Base-by-base conservation (phyloP, 92 coral and sea anemone species). In the Hydrozoanthus gracilis region DNA sequence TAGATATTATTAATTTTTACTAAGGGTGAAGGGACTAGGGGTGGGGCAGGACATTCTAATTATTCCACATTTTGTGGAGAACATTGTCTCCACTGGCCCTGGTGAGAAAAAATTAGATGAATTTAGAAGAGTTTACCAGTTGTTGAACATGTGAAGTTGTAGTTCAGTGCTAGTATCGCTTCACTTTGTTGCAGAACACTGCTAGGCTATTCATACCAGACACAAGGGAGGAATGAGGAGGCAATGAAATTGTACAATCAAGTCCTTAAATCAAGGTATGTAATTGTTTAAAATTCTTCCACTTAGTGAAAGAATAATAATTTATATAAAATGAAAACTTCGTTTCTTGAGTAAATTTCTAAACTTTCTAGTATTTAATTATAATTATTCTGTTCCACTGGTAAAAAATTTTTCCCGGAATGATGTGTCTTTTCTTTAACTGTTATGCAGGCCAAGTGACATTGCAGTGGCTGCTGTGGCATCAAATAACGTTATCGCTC, bases 391-490 rank as follows among this genome's bases (percentile, higher is more conserved):
- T 27, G 39, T 27, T 27, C 39, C 39, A 27, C 39, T 27, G 39
- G 39, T 27, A 27, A 27, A 27, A 2, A 27, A 27, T 27, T 27
- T 27, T 27, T 27, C 39, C 39, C 39, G 2, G 39, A 27, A 0
- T 27, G 39, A 27, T 27, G 39, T 27, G 39, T 27, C 39, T 27
- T 27, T 58, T 8, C 15, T 58, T 58, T 8, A 58, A 58, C 15
- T 58, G 10, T 16, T 58, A 9, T 77, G 18, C 90, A 96, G 99
- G 70, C 99, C 99, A 12, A 95, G 89, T 88, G 99, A 96, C 71
- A 83, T 96, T 56, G 95, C 99, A 45, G 88, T 95, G 27, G 95
- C 91, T 77, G 99, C 99, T 73, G 99, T 96, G 48, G 99, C 99
- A 67, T 96, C 99, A 50, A 96, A 96, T 86, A 96, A 96, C 78